Percentiles rank a stretch among this genome's conserved stretches.
These are phyloP conservation scores for Beroe ovata DNA, from an alignment of 37 sponge, comb jelly and placozoan species.

Conservation along the genomic window DNA sequence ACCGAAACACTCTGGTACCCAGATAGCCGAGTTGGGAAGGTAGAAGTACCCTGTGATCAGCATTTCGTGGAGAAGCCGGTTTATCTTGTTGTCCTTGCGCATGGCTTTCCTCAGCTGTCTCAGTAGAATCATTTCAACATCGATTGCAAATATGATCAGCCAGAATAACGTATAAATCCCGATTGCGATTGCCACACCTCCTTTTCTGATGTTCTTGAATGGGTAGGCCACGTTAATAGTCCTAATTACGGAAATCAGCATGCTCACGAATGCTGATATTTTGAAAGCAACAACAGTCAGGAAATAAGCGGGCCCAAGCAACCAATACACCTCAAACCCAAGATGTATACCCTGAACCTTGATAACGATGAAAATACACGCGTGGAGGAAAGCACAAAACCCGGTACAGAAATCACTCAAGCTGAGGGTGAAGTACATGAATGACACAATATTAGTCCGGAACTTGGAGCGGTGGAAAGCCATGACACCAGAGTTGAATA, in stretches of 20 bases:
- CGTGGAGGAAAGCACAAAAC: conserved; percentile 5
- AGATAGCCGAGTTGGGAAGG: neutral
- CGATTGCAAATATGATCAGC: neutral
- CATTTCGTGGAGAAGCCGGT: neutral
- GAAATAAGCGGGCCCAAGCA: neutral
- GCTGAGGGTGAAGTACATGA: conserved; percentile 1
- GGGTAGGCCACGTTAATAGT: conserved; percentile 9
- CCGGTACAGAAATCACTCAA: conserved; percentile 21
- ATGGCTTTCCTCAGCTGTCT: neutral
- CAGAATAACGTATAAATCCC: neutral
- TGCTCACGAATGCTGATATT: conserved; percentile 30
- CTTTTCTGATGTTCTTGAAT: neutral
- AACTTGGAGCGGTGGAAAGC: neutral
- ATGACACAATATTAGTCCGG: neutral
- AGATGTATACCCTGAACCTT: too few relatives aligned
- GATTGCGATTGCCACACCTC: neutral
- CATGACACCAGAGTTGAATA: neutral
- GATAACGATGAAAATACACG: neutral
- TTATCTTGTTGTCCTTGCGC: neutral
- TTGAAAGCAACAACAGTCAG: conserved; percentile 18
- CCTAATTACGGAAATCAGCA: neutral
- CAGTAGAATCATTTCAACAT: neutral
- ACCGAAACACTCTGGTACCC: neutral
- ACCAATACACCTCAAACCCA: neutral
- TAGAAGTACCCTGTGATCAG: conserved; percentile 1